Evolutionary conservation across 2,888 invertebrate species (phyloP).

Genomic region (Melipona bicolor): DNA sequence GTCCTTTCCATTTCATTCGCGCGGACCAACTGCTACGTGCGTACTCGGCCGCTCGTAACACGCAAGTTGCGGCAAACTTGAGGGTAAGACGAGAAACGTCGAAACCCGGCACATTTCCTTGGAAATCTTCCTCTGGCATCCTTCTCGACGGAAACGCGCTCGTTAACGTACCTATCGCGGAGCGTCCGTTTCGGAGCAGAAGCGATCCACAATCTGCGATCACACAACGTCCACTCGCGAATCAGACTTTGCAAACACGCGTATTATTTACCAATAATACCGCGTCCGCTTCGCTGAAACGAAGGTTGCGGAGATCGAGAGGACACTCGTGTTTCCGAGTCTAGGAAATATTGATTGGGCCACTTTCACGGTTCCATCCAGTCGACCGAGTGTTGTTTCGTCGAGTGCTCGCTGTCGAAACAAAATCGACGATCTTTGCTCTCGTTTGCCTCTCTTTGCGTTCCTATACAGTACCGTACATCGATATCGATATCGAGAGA

Average conservation of each 20-base stretch:
- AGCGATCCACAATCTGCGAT: neutral
- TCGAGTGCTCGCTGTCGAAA: neutral
- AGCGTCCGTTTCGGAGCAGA: neutral
- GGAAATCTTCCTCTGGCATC: neutral
- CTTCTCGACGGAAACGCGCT: neutral
- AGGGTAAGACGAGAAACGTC: neutral
- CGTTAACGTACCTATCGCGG: neutral
- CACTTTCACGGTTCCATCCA: constrained; percentile 7
- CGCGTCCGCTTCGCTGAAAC: neutral
- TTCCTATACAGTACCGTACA: too few relatives aligned
- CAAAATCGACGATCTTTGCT: constrained; percentile 15
- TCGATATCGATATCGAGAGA: too few relatives aligned
- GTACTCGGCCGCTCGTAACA: too few relatives aligned
- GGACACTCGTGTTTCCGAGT: neutral
- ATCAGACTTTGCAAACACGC: constrained; percentile 6
- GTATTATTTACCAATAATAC: neutral
- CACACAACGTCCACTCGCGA: constrained; percentile 7
- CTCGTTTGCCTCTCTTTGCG: neutral
- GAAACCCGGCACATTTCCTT: too few relatives aligned
- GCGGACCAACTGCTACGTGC: neutral
- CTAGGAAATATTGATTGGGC: neutral
- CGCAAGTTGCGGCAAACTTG: neutral
- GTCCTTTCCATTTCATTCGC: constrained; percentile 26
- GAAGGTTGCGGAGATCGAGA: too few relatives aligned
- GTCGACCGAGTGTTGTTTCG: constrained; percentile 19